phyloP scores from a whole-genome alignment of 2,797 vertebrate genomes.

The Pipistrellus nathusii region DNA sequence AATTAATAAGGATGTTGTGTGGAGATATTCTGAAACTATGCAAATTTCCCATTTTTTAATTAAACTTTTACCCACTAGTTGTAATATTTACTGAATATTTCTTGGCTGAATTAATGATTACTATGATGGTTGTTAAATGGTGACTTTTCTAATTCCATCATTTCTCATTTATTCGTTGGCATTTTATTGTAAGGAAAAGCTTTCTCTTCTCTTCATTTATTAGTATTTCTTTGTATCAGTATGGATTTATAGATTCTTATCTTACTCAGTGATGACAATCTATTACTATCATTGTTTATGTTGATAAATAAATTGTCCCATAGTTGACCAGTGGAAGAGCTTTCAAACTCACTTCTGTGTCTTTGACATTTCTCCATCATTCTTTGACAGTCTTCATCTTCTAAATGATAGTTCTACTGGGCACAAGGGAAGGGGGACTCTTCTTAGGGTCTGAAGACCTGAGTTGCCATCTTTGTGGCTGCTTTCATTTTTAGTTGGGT shows the following conservation, averaged over 20 bases:
- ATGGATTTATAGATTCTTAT: neutral
- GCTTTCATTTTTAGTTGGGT: neutral
- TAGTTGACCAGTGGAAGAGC: neutral
- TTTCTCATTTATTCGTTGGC: slow-evolving; percentile 2
- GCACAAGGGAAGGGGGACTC: neutral
- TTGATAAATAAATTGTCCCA: slow-evolving; percentile 9
- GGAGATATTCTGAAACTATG: neutral
- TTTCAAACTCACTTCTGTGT: neutral
- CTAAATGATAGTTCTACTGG: neutral
- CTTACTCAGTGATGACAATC: neutral
- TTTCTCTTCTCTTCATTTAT: neutral
- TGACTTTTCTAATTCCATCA: neutral
- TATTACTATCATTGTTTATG: slow-evolving; percentile 13
- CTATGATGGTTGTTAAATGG: neutral
- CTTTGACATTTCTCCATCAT: neutral
- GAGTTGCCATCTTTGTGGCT: neutral
- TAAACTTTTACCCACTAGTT: neutral
- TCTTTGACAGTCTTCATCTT: neutral
- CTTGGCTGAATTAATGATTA: slow-evolving; percentile 24
- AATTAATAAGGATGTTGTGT: neutral
- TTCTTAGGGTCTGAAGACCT: neutral
- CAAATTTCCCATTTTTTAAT: neutral
- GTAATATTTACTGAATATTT: neutral
- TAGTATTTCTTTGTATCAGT: neutral
- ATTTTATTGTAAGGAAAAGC: neutral